These are phyloP conservation scores for Hylyphantes graminicola DNA, from an alignment of 1,140 invertebrate species.

Conservation along the genomic window DNA sequence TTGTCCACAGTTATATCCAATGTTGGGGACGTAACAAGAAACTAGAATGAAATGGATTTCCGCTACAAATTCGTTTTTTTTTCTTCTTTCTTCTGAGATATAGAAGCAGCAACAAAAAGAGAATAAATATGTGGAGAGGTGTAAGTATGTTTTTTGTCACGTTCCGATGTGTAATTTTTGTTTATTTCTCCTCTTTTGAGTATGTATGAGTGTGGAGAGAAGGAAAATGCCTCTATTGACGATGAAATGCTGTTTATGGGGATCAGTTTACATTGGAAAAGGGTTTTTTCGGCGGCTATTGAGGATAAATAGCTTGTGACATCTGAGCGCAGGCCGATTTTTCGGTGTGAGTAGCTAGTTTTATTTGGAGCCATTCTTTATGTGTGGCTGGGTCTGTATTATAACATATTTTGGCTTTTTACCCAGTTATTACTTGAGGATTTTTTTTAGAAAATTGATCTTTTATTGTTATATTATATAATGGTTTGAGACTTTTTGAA, in stretches of 20 bases:
- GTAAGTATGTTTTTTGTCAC: constrained; percentile 49
- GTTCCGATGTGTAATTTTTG: constrained; percentile 20
- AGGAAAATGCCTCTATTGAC: not conserved
- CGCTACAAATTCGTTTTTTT: constrained; percentile 48
- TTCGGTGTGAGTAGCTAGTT: not conserved
- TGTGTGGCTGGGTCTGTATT: too few species aligned
- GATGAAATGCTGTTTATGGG: constrained; percentile 53
- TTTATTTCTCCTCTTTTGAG: not conserved
- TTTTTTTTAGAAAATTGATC: too few species aligned
- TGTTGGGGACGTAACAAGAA: constrained; percentile 41
- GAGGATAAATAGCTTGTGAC: constrained; percentile 53
- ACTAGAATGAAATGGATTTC: constrained; percentile 54
- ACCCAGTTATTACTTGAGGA: too few species aligned
- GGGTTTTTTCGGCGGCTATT: constrained; percentile 27
- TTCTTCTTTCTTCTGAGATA: too few species aligned
- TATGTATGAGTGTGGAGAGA: constrained; percentile 11
- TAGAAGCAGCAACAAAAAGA: constrained; percentile 2
- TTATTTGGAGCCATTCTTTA: too few species aligned
- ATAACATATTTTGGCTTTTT: too few species aligned
- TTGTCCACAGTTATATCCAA: constrained; percentile 50
- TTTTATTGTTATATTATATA: too few species aligned
- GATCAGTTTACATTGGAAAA: constrained; percentile 51
- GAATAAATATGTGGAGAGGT: constrained; percentile 38
- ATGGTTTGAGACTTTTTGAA: too few species aligned
- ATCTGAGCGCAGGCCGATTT: constrained; percentile 46